Conservation (phyloP, 2,797 vertebrate species). For the Lateolabrax maculatus region DNA sequence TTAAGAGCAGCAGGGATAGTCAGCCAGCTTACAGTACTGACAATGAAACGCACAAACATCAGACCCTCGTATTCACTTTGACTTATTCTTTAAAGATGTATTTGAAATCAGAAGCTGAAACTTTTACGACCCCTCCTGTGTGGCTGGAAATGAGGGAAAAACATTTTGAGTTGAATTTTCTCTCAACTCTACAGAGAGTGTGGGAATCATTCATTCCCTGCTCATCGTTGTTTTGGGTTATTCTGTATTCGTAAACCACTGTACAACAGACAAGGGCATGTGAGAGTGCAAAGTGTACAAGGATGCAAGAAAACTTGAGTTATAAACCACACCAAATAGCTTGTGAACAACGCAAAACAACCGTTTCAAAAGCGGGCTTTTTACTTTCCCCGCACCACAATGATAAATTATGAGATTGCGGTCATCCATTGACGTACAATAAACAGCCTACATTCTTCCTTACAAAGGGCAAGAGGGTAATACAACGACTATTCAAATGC, state of each 20-base stretch:
- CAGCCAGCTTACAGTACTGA: slow-evolving; percentile 55
- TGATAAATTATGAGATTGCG: slow-evolving; percentile 83
- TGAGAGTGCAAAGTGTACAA: slow-evolving; percentile 49
- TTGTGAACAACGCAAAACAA: slow-evolving; percentile 74
- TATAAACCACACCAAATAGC: slow-evolving; percentile 60
- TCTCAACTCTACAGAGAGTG: background rate
- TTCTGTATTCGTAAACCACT: slow-evolving; percentile 29
- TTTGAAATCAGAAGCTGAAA: slow-evolving; percentile 34
- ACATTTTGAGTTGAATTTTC: slow-evolving; percentile 20
- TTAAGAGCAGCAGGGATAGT: slow-evolving; percentile 77
- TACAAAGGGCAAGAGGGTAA: slow-evolving; percentile 84
- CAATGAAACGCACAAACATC: slow-evolving; percentile 56
- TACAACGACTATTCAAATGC: slow-evolving; percentile 82
- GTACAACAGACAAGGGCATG: slow-evolving; percentile 41
- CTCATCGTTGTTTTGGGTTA: slow-evolving; percentile 28
- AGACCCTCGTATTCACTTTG: slow-evolving; percentile 43
- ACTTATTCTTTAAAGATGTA: slow-evolving; percentile 28
- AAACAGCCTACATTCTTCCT: slow-evolving; percentile 82
- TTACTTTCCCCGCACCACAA: slow-evolving; percentile 64
- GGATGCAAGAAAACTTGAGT: slow-evolving; percentile 58
- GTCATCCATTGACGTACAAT: slow-evolving; percentile 78
- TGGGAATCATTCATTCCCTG: slow-evolving; percentile 4
- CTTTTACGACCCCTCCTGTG: slow-evolving; percentile 7
- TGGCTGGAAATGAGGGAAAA: slow-evolving; percentile 2
- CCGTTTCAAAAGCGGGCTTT: slow-evolving; percentile 67